Evolutionary conservation across 2,797 vertebrate genomes (phyloP).

Genomic region (Poeciliopsis infans): DNA sequence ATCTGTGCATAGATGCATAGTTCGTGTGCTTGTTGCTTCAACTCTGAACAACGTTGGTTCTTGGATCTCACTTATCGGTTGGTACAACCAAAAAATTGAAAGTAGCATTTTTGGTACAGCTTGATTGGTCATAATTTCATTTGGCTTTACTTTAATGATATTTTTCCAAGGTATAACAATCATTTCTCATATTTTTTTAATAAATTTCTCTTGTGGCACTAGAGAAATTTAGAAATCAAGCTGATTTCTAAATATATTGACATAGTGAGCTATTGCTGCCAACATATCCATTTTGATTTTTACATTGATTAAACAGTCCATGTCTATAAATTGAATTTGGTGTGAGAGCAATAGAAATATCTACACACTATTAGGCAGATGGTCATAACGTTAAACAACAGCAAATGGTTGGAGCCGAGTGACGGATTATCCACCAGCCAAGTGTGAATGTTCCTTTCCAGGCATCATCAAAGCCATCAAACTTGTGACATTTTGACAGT

Average conservation of each 20-base stretch:
- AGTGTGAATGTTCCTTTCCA: constrained; percentile 17
- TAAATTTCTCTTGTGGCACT: background rate
- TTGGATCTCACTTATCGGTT: background rate
- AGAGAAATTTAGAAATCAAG: no score
- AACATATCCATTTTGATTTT: background rate
- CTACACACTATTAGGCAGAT: background rate
- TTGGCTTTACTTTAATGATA: background rate
- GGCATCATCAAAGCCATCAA: constrained; percentile 38
- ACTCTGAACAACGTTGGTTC: background rate
- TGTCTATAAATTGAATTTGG: background rate
- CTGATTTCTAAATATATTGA: no score
- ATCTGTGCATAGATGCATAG: no score
- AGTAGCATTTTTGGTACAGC: background rate
- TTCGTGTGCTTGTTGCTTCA: background rate
- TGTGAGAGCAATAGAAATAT: background rate
- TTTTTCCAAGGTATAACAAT: background rate
- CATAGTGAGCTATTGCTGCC: no score
- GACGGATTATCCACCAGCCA: constrained; percentile 8
- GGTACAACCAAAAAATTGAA: background rate
- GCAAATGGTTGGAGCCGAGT: background rate
- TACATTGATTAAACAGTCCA: no score
- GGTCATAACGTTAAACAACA: background rate
- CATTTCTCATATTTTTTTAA: background rate
- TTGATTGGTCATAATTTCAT: background rate
- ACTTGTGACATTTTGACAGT: constrained; percentile 17